These are phyloP conservation scores for Silurus asotus DNA, from an alignment of 2,113 vertebrate genomes.

Conservation along the genomic window DNA sequence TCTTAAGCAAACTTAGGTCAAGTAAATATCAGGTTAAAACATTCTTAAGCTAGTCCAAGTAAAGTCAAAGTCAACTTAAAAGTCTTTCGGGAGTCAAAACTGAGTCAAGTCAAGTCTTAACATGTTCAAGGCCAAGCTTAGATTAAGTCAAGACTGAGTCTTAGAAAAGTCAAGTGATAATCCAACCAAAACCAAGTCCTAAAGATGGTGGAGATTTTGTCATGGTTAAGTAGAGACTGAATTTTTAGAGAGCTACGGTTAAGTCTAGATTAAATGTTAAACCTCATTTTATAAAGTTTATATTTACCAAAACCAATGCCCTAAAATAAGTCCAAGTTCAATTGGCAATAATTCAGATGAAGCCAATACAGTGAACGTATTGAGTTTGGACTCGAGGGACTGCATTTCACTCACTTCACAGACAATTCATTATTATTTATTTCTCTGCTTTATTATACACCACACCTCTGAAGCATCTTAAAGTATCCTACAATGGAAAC, in stretches of 20 bases:
- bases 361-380: neutral
- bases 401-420: neutral
- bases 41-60: too few relatives aligned
- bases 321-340: neutral
- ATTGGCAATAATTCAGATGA: neutral
- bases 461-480: neutral
- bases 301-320: neutral
- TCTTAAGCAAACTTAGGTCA: neutral
- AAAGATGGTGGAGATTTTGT: neutral
- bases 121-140: neutral
- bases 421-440: neutral
- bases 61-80: too few relatives aligned
- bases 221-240: neutral
- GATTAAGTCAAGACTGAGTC: neutral
- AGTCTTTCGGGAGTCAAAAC: neutral
- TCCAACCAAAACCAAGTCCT: neutral
- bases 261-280: neutral
- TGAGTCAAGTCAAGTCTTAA: neutral
- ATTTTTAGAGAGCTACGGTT: too few relatives aligned
- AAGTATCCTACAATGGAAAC: neutral
- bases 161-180: too few relatives aligned
- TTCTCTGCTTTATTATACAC: neutral
- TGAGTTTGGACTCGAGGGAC: neutral
- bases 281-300: neutral
- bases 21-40: neutral